These are phyloP conservation scores for Hydrozoanthus gracilis DNA, from an alignment of 92 coral and sea anemone genomes.

Conservation along the genomic window DNA sequence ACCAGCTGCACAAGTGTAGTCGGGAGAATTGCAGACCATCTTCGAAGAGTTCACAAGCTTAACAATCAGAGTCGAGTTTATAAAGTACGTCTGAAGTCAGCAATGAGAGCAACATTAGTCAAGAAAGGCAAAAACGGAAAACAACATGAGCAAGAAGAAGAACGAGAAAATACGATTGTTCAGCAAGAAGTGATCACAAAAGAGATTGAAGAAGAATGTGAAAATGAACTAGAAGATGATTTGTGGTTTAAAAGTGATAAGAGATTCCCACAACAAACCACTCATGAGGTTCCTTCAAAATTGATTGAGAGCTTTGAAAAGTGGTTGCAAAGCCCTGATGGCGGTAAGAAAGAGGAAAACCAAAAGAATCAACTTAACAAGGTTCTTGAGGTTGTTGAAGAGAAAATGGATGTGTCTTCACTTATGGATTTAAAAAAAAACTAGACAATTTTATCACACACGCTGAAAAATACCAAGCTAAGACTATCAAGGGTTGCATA, in stretches of 20 bases:
- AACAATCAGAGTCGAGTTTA: slow-evolving; percentile 24
- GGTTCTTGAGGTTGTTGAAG: slow-evolving; percentile 39
- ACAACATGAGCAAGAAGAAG: slow-evolving; percentile 25
- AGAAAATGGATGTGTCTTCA: slow-evolving; percentile 26
- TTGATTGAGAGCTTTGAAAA: slow-evolving; percentile 4
- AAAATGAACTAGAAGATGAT: too few relatives aligned
- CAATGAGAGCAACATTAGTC: slow-evolving; percentile 1
- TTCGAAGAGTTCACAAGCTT: slow-evolving; percentile 48
- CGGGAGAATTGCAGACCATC: slow-evolving; percentile 46
- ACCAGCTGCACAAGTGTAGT: slow-evolving; percentile 49
- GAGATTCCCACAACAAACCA: too few relatives aligned
- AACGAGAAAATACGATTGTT: too few relatives aligned
- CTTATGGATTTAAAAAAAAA: slow-evolving; percentile 51
- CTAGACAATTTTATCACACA: slow-evolving; percentile 46
- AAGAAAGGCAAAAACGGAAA: neutral
- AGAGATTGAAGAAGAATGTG: too few relatives aligned
- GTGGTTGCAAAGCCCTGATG: slow-evolving; percentile 79
- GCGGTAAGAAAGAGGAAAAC: slow-evolving; percentile 64
- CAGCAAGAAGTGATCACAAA: too few relatives aligned
- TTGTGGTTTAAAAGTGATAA: too few relatives aligned
- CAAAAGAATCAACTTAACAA: slow-evolving; percentile 58
- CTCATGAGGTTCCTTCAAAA: too few relatives aligned
- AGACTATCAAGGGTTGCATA: slow-evolving; percentile 62
- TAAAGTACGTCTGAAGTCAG: slow-evolving; percentile 14
- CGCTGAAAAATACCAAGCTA: slow-evolving; percentile 52